Evolutionary conservation across 2,888 invertebrate genomes (phyloP), one percentile per base, ranked within the genome.

Genomic region (Bugula neritina): DNA sequence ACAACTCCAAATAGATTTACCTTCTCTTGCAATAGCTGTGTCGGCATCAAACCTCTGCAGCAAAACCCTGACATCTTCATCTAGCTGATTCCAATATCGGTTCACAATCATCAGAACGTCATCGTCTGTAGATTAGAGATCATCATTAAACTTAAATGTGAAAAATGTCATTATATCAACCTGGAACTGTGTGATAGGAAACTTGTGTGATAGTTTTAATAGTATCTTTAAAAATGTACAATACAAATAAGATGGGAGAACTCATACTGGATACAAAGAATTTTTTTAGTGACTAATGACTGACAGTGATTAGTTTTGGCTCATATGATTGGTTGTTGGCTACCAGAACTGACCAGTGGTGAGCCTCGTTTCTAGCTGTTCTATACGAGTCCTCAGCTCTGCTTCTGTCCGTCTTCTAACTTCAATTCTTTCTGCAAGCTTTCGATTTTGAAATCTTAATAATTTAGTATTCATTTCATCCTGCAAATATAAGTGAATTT

Each of bases 381-480:
- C 82, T 69, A 83, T 83, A 35, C 83, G 76, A 71, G 80, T 79
- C 35, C 79, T 77, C 35, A 83, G 76, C 69, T 83, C 83, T 35
- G 80, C 82, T 72, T 84, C 83, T 0, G 79, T 79, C 71, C 79
- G 77, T 69, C 82, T 79, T 34, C 82, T 74, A 72, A 81, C 81
- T 69, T 82, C 82, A 17, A 84, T 80, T 35, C 84, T 76, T 77
- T 87, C 86, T 43, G 92, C 92, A 72, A 99, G 87, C 84, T 98
- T 98, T 85, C 94, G 94, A 83, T 98, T 97, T 86, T 99, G 98
- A 83, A 96, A 96, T 82, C 93, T 92, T 54, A 97, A 87, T 74
- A 96, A 94, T 88, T 96, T 95, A 81, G 94, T 92, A 84, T 97
- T 96, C 91, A 97, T 92, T 86, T 97, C 97, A 85, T 97, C 97